Evolutionary conservation across 2,888 invertebrate genomes (phyloP).

Genomic region (Galerucella calmariensis): DNA sequence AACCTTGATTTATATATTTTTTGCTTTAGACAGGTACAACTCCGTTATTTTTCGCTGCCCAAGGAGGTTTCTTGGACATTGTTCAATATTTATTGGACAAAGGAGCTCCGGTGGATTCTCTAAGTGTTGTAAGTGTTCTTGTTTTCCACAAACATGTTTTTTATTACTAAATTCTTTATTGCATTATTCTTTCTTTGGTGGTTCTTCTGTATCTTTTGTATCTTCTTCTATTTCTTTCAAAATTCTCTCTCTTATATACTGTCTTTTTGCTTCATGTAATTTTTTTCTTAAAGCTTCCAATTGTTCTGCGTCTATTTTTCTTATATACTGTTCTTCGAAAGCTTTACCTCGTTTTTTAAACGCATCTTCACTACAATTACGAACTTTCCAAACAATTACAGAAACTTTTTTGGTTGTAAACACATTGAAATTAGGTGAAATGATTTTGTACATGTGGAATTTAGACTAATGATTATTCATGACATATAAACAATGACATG

Average conservation of each 20-base stretch:
- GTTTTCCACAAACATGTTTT: too few species aligned
- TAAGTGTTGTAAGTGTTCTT: constrained; percentile 75
- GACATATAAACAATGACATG: constrained; percentile 31
- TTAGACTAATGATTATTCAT: neutral
- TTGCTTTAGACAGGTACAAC: constrained; percentile 86
- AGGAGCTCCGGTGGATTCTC: constrained; percentile 81
- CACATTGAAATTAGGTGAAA: neutral
- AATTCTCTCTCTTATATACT: constrained; percentile 18
- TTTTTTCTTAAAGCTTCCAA: constrained; percentile 41
- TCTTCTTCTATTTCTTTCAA: constrained; percentile 27
- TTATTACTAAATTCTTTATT: neutral
- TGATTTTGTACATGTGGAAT: constrained; percentile 7
- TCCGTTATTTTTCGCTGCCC: constrained; percentile 93
- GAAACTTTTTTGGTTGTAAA: too few species aligned
- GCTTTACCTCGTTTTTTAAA: constrained; percentile 47
- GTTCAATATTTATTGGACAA: constrained; percentile 81
- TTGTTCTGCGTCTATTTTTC: constrained; percentile 40
- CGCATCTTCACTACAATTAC: constrained; percentile 29
- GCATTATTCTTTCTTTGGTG: constrained; percentile 14
- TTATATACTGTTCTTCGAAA: constrained; percentile 46
- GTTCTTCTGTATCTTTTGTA: constrained; percentile 27
- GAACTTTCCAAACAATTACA: neutral
- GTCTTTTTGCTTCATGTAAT: constrained; percentile 30
- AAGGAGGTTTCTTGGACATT: constrained; percentile 89
- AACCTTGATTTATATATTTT: constrained; percentile 19